Evolutionary conservation across 2,113 vertebrate genomes (phyloP).

Genomic region (Ciconia stormi): DNA sequence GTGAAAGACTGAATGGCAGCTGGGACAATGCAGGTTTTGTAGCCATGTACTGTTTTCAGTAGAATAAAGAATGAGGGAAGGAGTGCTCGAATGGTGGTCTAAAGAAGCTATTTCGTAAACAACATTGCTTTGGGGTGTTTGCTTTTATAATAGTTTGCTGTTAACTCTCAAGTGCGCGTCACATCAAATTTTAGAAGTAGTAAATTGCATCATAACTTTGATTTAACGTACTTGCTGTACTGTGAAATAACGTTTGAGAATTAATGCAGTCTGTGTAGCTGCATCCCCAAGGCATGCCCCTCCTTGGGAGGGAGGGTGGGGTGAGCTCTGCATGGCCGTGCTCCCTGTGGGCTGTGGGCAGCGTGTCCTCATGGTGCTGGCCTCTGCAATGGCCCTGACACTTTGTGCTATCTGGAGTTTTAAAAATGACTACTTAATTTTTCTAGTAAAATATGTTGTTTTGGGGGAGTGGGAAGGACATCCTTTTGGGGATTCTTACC

Average conservation of each 20-base stretch:
- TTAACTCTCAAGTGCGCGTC: background rate
- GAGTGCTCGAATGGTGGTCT: background rate
- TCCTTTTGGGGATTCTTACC: background rate
- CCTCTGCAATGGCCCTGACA: background rate
- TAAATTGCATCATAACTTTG: background rate
- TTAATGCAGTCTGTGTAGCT: background rate
- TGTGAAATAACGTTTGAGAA: background rate
- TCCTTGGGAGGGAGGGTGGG: background rate
- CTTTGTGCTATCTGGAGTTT: background rate
- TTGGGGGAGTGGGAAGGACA: background rate
- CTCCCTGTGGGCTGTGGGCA: background rate
- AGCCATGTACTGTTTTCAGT: background rate
- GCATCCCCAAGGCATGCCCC: background rate
- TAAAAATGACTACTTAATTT: background rate
- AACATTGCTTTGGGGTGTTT: background rate
- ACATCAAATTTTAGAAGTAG: background rate
- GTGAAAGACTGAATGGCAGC: background rate
- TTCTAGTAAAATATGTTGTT: background rate
- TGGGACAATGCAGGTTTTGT: background rate
- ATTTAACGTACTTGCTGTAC: background rate
- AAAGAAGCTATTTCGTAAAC: background rate
- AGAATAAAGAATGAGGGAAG: background rate
- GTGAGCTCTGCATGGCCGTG: background rate
- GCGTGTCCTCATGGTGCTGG: fast-evolving
- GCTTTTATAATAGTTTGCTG: background rate